Evolutionary conservation across 2,113 vertebrate genomes (phyloP).

Genomic region (Psittacula cyanocephala): DNA sequence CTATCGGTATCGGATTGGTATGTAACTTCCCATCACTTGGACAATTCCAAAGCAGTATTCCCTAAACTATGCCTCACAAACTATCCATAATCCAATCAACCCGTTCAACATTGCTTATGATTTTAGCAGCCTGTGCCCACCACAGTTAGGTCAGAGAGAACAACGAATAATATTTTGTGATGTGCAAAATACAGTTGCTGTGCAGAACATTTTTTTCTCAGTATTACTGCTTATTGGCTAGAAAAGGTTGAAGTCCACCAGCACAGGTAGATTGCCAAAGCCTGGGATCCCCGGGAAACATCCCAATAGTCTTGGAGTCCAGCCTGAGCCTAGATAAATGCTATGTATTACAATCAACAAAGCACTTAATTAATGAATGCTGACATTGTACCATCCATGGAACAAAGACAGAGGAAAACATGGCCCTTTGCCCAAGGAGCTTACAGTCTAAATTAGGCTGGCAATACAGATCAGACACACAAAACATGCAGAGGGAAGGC

Average conservation of each 20-base stretch:
- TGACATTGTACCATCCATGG: constrained; percentile 17
- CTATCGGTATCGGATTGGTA: background rate
- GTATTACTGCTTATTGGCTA: background rate
- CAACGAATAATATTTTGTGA: background rate
- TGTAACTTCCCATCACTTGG: background rate
- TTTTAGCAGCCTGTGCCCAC: background rate
- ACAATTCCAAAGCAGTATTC: background rate
- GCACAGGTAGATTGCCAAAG: background rate
- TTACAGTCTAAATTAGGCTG: background rate
- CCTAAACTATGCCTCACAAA: background rate
- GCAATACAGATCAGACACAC: background rate
- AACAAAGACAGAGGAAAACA: constrained; percentile 14
- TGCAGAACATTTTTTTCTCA: background rate
- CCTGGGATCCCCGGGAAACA: constrained; percentile 39
- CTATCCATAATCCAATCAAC: background rate
- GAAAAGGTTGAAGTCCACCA: background rate
- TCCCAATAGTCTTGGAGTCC: constrained; percentile 8
- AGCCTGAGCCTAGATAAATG: constrained; percentile 18
- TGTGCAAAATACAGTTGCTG: background rate
- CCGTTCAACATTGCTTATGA: background rate
- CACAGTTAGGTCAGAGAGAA: background rate
- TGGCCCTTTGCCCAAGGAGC: constrained; percentile 34
- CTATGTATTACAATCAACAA: constrained; percentile 36
- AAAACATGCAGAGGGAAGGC: background rate
- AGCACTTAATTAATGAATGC: constrained; percentile 41